A percentile compares a stretch with the other conserved stretches of the same genome.
Conservation (phyloP, 2,888 invertebrate species). For the Dorcus hopei region DNA sequence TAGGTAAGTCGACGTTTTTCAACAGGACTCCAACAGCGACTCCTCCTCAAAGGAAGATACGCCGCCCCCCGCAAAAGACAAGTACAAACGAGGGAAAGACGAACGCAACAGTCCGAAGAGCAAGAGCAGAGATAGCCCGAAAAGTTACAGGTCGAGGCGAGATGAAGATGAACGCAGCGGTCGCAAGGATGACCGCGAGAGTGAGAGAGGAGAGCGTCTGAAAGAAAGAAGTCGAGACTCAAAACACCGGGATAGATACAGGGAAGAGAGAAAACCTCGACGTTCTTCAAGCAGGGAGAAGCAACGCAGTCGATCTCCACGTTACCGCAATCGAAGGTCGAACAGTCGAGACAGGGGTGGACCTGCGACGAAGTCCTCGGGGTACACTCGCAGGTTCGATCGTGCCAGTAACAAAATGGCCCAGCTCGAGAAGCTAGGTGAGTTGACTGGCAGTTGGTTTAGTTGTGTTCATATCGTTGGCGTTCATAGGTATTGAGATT, state of each 20-base stretch:
- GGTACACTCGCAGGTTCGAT: slow-evolving; percentile 47
- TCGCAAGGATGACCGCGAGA: slow-evolving; percentile 2
- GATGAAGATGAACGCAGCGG: neutral
- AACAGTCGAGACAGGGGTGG: slow-evolving; percentile 35
- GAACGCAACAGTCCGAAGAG: slow-evolving; percentile 5
- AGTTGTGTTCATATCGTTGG: neutral
- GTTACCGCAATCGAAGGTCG: slow-evolving; percentile 32
- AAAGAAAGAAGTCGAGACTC: slow-evolving; percentile 19
- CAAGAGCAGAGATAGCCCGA: slow-evolving; percentile 13
- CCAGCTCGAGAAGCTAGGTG: slow-evolving; percentile 51
- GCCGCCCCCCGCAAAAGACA: slow-evolving; percentile 12
- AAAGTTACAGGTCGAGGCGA: slow-evolving; percentile 2
- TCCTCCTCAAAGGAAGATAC: slow-evolving; percentile 5
- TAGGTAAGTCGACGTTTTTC: slow-evolving; percentile 44
- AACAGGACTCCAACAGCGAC: slow-evolving; percentile 42
- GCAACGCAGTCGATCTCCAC: slow-evolving; percentile 30
- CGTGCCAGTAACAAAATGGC: slow-evolving; percentile 50
- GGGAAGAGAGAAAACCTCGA: slow-evolving; percentile 16
- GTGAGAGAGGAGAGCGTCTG: slow-evolving; percentile 24
- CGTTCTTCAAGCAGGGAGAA: slow-evolving; percentile 33
- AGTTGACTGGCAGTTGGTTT: slow-evolving; percentile 4
- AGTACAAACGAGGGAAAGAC: slow-evolving; percentile 12
- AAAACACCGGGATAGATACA: slow-evolving; percentile 34
- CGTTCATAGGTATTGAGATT: slow-evolving; percentile 28
- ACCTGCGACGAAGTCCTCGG: neutral